Base-by-base conservation (phyloP, 2,888 invertebrate species). In the Lamproptera curius region DNA sequence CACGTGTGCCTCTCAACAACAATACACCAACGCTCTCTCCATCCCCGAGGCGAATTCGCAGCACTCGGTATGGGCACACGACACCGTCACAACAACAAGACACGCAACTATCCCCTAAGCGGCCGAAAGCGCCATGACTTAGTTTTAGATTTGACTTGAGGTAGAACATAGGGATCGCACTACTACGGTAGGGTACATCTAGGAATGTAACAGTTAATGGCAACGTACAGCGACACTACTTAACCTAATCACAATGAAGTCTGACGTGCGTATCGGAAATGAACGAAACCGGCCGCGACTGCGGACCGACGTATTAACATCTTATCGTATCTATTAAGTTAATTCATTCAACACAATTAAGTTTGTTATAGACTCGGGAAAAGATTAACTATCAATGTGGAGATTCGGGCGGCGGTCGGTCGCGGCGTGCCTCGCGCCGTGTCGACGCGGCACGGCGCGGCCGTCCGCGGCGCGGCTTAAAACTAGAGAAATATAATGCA, bases 141-240 rank as follows among this genome's bases (percentile, higher is more conserved):
- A 84, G 79, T 70, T 77, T 78, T 72, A 78, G 70, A 65, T 73
- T 76, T 76, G 75, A 80, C 75, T 78, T 86, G 86, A 86, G 86
- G 86, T 86, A 86, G 86, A 85, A 85, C 81, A 75, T 73, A 83
- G 79, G 82, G 70, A 58, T 76, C 72, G 70, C 67, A 79, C 60
- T 78, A 79, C 76, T 78, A 79, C 76, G 72, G 76, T 80, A 76
- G 75, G 78, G 73, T 77, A 79, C 72, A 81, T 70, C 84, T 83
- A 84, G 85, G 83, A 85, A 86, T 86, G 85, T 84, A 75, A 77
- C 75, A 64, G 70, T 72, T 62, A 80, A 81, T 82, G 83, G 84
- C 83, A 80, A 81, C 78, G 69, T 79, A 76, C 78, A 82, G 79
- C 76, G 69, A 73, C 70, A 72, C 75, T 77, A 76, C 70, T 72